A percentile compares a stretch with the other conserved stretches of the same genome.
Evolutionary conservation across 2,888 invertebrate genomes (phyloP).

Genomic region (Diarsia mendica): DNA sequence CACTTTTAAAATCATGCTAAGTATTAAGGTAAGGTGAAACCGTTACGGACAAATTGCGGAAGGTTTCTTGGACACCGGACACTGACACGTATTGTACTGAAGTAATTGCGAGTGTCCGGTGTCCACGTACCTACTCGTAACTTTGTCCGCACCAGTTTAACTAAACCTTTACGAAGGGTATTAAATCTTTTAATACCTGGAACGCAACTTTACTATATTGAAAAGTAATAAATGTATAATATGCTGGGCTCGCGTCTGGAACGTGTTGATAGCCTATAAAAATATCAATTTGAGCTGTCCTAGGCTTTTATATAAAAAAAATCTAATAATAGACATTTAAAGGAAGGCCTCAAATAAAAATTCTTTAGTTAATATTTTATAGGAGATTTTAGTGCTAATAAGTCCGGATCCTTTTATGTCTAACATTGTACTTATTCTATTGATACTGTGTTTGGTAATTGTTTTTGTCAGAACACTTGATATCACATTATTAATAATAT

Average conservation of each 20-base stretch:
- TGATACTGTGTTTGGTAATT: background rate
- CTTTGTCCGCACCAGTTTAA: background rate
- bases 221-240: constrained; percentile 47
- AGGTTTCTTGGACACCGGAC: background rate
- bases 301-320: constrained; percentile 28
- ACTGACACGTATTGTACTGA: background rate
- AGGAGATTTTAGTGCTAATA: constrained; percentile 6
- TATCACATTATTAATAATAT: background rate
- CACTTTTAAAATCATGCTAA: background rate
- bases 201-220: constrained; percentile 21
- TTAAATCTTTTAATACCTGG: background rate
- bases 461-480: background rate
- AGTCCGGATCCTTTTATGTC: background rate
- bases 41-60: background rate
- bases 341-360: constrained; percentile 6
- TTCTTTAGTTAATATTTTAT: constrained; percentile 6
- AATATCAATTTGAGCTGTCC: constrained; percentile 43
- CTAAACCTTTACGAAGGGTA: background rate
- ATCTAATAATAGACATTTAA: constrained; percentile 13
- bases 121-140: background rate
- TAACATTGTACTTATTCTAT: background rate
- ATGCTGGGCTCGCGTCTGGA: constrained; percentile 28
- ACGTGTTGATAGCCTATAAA: constrained; percentile 52
- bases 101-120: background rate
- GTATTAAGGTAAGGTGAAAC: background rate